phyloP scores from a whole-genome alignment of 2,797 vertebrate genomes.

The Tamandua tetradactyla region DNA sequence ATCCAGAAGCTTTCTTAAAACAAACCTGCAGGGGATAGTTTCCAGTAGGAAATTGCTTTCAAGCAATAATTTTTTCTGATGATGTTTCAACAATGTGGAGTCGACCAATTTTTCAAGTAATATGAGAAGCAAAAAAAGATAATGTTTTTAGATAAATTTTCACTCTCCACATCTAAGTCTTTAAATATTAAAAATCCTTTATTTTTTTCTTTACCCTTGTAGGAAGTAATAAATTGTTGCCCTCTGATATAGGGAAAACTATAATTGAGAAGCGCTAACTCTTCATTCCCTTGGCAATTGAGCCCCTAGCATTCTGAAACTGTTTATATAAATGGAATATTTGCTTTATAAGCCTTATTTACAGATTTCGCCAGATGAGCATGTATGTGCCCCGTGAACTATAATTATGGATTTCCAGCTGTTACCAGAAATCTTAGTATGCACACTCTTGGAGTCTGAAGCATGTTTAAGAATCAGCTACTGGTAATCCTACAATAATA shows the following conservation, averaged over 20 bases:
- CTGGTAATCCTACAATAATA: constrained; percentile 82
- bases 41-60: constrained; percentile 63
- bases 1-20: constrained; percentile 61
- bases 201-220: constrained; percentile 63
- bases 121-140: not conserved
- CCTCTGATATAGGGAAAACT: constrained; percentile 57
- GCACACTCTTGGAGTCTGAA: constrained; percentile 77
- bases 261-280: constrained; percentile 66
- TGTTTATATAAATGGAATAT: constrained; percentile 78
- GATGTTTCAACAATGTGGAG: constrained; percentile 49
- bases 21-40: constrained; percentile 38
- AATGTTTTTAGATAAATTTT: constrained; percentile 68
- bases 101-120: constrained; percentile 46
- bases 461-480: constrained; percentile 75
- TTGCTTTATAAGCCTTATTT: constrained; percentile 85
- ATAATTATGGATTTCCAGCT: constrained; percentile 86
- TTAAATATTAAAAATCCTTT: constrained; percentile 71
- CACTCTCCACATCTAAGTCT: constrained; percentile 67
- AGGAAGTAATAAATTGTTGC: constrained; percentile 68
- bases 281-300: constrained; percentile 62
- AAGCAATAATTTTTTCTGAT: constrained; percentile 54
- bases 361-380: constrained; percentile 83
- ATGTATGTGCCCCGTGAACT: constrained; percentile 81
- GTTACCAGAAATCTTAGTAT: constrained; percentile 83
- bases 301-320: constrained; percentile 74